Evolutionary conservation across 2,113 vertebrate genomes (phyloP).

Genomic region (Indri indri): DNA sequence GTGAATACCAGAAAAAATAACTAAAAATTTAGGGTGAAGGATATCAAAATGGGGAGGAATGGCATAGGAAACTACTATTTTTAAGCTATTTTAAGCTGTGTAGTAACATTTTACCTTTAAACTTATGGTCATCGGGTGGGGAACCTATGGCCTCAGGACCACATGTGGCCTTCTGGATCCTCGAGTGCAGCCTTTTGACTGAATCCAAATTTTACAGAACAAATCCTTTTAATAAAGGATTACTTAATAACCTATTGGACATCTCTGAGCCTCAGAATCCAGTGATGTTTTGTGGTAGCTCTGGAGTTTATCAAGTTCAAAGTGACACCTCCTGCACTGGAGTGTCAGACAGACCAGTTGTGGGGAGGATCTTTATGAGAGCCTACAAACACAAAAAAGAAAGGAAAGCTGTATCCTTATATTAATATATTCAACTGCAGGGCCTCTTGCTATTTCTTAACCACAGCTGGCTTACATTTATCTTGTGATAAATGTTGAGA

Average conservation of each 20-base stretch:
- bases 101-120: not conserved
- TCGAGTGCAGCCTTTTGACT: no score
- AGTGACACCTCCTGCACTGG: not conserved
- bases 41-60: not conserved
- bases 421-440: not conserved
- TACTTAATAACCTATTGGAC: no score
- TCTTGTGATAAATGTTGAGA: not conserved
- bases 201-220: no score
- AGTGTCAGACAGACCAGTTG: not conserved
- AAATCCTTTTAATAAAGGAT: no score
- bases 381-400: not conserved
- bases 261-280: not conserved
- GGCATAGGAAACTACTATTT: not conserved
- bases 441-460: not conserved
- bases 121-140: no score
- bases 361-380: not conserved
- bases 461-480: not conserved
- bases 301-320: not conserved
- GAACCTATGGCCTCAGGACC: no score
- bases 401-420: not conserved
- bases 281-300: not conserved
- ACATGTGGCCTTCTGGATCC: no score
- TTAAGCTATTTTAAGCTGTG: not conserved
- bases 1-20: not conserved
- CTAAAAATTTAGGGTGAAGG: not conserved